Evolutionary conservation across 2,113 vertebrate species (phyloP).

Genomic region (Vulpes lagopus): DNA sequence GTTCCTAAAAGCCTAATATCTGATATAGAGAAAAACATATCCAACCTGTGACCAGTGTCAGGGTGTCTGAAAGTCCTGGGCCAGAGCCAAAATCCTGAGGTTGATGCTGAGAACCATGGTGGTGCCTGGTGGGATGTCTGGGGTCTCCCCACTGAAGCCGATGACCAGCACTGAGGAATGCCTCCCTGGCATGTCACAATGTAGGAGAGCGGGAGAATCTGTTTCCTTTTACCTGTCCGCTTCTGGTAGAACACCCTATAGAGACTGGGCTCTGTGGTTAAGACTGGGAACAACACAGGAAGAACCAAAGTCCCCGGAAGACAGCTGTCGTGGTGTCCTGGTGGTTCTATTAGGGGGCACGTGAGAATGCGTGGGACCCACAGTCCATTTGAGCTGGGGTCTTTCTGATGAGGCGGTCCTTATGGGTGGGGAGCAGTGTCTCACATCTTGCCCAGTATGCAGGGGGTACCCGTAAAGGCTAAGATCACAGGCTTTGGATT

Average conservation of each 20-base stretch:
- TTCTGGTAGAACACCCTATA: neutral
- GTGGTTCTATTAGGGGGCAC: neutral
- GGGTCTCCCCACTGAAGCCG: neutral
- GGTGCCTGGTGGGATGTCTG: neutral
- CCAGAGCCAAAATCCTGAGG: neutral
- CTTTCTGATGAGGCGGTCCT: neutral
- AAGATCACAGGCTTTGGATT: neutral
- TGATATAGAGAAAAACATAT: neutral
- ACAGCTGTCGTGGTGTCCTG: neutral
- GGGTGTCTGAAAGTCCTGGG: neutral
- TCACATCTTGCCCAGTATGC: neutral
- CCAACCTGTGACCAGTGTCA: fast-evolving
- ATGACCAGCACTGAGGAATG: neutral
- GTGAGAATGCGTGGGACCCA: neutral
- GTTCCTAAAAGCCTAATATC: neutral
- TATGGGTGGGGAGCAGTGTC: neutral
- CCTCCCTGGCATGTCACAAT: neutral
- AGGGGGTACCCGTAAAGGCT: no score
- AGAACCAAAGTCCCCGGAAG: neutral
- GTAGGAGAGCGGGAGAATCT: neutral
- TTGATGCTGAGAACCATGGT: neutral
- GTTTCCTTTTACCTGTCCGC: neutral
- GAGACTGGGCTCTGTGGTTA: neutral
- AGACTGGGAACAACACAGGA: neutral
- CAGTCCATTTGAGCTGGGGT: neutral